Percentiles rank a stretch among this genome's conserved stretches.
Conservation (phyloP, 2,113 vertebrate species). For the Emydocephalus ijimae region DNA sequence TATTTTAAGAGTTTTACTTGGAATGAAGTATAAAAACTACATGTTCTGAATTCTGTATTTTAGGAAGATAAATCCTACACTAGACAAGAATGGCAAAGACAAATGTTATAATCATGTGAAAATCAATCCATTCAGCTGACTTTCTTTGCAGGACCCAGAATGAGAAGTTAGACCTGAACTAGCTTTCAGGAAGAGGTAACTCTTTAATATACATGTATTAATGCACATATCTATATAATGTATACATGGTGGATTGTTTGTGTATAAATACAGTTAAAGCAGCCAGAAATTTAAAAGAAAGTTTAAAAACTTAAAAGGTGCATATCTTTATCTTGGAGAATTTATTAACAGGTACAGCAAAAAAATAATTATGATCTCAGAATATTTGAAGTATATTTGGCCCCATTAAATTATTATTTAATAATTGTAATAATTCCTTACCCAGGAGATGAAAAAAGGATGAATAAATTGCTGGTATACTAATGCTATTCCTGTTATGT, state of each 20-base stretch:
- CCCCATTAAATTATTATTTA: neutral
- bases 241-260: neutral
- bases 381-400: neutral
- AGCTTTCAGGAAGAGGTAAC: neutral
- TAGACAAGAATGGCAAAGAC: neutral
- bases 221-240: neutral
- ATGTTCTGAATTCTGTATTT: neutral
- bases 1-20: neutral
- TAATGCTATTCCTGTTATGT: neutral
- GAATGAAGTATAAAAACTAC: neutral
- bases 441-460: neutral
- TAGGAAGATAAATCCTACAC: neutral
- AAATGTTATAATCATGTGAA: neutral
- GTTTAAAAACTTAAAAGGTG: neutral
- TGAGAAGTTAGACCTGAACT: neutral
- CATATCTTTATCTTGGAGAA: neutral
- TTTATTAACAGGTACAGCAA: neutral
- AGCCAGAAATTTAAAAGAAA: neutral
- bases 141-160: neutral
- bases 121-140: neutral
- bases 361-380: neutral
- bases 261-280: neutral
- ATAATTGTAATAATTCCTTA: neutral
- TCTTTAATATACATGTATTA: neutral
- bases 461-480: neutral